phyloP scores from a whole-genome alignment of 2,113 vertebrate genomes.

The Pygoscelis adeliae region DNA sequence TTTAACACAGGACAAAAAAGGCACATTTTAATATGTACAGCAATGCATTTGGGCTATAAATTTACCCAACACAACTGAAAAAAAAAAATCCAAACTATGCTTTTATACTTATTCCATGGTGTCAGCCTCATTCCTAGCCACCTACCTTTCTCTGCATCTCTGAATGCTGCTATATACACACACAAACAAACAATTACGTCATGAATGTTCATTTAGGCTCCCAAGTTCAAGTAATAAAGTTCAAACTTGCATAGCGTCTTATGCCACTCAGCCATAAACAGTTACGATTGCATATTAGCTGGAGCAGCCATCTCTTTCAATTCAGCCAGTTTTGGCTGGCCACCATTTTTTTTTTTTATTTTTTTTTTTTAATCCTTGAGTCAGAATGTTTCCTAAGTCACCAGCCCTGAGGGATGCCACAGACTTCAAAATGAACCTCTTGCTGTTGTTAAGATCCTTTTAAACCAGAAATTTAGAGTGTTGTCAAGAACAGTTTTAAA shows the following conservation, averaged over 20 bases:
- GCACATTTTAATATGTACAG: constrained; percentile 78
- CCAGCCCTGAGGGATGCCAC: constrained; percentile 52
- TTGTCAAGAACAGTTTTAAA: constrained; percentile 82
- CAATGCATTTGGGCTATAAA: constrained; percentile 74
- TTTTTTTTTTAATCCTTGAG: constrained; percentile 47
- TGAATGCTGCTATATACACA: constrained; percentile 62
- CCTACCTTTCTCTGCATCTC: constrained; percentile 55
- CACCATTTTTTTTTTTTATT: constrained; percentile 2
- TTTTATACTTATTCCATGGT: constrained; percentile 58
- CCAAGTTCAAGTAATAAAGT: constrained; percentile 63
- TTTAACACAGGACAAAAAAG: constrained; percentile 75
- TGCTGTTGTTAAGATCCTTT: constrained; percentile 46
- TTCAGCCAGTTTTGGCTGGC: constrained; percentile 61
- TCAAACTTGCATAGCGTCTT: constrained; percentile 68
- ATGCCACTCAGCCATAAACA: constrained; percentile 59
- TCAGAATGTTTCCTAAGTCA: constrained; percentile 60
- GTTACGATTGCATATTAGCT: constrained; percentile 56
- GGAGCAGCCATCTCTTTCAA: constrained; percentile 55
- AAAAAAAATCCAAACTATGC: constrained; percentile 60
- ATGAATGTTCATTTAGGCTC: constrained; percentile 65
- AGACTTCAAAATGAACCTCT: constrained; percentile 33
- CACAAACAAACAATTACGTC: constrained; percentile 68
- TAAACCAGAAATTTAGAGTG: constrained; percentile 74
- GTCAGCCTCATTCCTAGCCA: constrained; percentile 53
- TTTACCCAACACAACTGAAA: constrained; percentile 70